Evolutionary conservation across 2,113 vertebrate genomes (phyloP), one percentile per base, ranked within the genome.

Genomic region (Menura novaehollandiae): DNA sequence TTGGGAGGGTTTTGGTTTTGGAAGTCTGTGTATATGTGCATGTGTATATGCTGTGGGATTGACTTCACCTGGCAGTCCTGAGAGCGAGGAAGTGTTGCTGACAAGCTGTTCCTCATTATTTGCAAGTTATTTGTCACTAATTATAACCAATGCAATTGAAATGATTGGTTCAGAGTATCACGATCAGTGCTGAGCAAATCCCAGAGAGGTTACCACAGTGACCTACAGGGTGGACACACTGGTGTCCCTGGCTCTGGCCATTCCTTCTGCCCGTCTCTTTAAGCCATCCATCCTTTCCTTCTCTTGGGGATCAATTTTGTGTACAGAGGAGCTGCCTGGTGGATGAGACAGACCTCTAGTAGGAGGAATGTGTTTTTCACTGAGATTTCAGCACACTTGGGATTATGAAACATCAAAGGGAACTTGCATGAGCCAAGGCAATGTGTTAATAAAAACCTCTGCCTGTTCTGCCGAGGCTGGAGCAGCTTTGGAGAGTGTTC

Each of bases 331-430:
- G 51, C 24, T 37, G 81, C 35, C 39, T 74, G 52, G 7, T 47
- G 23, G 30, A 44, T n/a, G 69, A 72, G 32, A 55, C 66, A 78
- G 59, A 53, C 71, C 78, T 88, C 71, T 49, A 58, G 86, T 58
- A 49, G 93, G 71, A 91, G 75, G 71, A 90, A 67, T 82, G 66
- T 93, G 78, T 15, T 96, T 93, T 82, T 55, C 91, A 43, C 60
- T 30, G 91, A 60, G 35, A 68, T 90, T 85, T 76, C 86, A 83
- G 49, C 58, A 35, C 13, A 6, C 10, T 47, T 68, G 39, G 91
- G 86, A 44, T 72, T 60, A 79, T 59, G 89, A 95, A 82, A 76
- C 58, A 68, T 72, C 30, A 41, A n/a, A 90, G 67, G 62, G 41
- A 79, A 12, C 58, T 79, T 16, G 21, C 33, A 14, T 39, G 71